phyloP scores from a whole-genome alignment of 2,888 invertebrate genomes.

The Lutraria lutraria region DNA sequence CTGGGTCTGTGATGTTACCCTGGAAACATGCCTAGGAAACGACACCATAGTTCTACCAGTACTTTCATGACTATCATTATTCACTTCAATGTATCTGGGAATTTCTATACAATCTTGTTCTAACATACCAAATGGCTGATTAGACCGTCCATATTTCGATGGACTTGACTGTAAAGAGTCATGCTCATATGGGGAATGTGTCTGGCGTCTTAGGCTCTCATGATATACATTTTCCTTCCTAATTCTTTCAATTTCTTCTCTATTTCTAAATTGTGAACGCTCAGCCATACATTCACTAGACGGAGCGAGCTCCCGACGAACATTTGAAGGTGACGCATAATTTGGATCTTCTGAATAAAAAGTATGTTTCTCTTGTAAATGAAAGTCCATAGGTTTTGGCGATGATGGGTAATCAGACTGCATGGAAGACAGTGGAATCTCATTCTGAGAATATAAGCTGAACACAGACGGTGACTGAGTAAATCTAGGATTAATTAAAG shows the following conservation, averaged over 20 bases:
- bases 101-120: constrained; percentile 49
- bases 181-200: not conserved
- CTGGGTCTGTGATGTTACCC: not conserved
- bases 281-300: not conserved
- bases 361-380: not conserved
- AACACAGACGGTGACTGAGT: constrained; percentile 53
- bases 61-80: constrained; percentile 4
- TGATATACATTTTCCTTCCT: constrained; percentile 3
- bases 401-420: not conserved
- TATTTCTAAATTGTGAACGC: not conserved
- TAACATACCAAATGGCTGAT: not conserved
- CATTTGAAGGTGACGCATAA: not conserved
- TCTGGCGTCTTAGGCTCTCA: not conserved
- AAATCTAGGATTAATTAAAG: constrained; percentile 13
- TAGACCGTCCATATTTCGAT: not conserved
- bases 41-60: constrained; percentile 51
- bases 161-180: not conserved
- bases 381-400: constrained; percentile 23
- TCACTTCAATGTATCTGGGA: constrained; percentile 55
- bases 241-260: constrained; percentile 1
- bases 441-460: constrained; percentile 48
- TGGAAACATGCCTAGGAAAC: constrained; percentile 57
- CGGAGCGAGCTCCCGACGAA: not conserved
- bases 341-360: not conserved
- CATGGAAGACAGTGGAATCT: constrained; percentile 37